Base-by-base conservation (phyloP, 1,140 invertebrate species). In the Aphelenchoides avenae region DNA sequence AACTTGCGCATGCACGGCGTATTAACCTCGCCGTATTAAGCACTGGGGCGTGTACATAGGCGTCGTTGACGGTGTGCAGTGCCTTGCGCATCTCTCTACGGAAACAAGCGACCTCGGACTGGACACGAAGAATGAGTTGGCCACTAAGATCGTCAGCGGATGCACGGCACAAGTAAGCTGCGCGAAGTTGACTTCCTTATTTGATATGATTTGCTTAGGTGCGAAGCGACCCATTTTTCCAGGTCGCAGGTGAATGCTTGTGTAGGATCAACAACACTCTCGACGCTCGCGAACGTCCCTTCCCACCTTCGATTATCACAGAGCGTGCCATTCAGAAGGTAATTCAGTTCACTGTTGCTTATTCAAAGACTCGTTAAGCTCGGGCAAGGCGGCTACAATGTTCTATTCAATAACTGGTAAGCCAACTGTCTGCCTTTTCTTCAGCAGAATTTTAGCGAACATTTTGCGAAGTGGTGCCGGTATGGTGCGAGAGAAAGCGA, bases 11-110 rank as follows among this genome's bases (percentile, higher is more conserved):
- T 66, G 34, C 1, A 9, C 5, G n/a, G 57, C 2, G 57, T 61
- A 4, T 3, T 24, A 15, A 55, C 2, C 64, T 31, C n/a, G 3
- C 5, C 4, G 3, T 20, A 65, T 61, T 37, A 29, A 62, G 60
- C 60, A 62, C 56, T 62, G 60, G 60, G 60, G 48, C 18, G 29
- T 62, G 22, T 62, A 68, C 39, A 27, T 58, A 7, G 60, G 60
- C 26, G 13, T 63, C 11, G 20, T 42, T 5, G 60, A 62, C 31
- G 60, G 64, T n/a, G n/a, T 24, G 5, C 56, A 26, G 18, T 15
- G 30, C 2, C 48, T 62, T 11, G 34, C 57, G 13, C 60, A 62
- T 31, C 24, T 67, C 27, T 60, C 64, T 11, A 62, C 50, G 3
- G 47, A 55, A 20, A 30, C 54, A n/a, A 63, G 63, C n/a, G 60